Base-by-base conservation (phyloP, 2,888 invertebrate species). In the Drosophila peninsularis region DNA sequence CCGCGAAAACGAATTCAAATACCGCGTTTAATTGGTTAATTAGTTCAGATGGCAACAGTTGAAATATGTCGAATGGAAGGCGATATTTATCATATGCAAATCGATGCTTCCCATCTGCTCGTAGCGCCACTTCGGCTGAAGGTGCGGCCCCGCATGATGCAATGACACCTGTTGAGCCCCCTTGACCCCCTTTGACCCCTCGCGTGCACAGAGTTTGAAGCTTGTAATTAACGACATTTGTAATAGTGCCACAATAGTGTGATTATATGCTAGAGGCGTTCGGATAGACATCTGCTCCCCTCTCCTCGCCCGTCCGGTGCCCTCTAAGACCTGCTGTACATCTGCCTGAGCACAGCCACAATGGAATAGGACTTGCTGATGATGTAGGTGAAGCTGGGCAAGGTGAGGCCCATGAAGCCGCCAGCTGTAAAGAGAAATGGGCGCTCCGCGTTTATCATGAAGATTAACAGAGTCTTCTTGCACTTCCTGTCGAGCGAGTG, bases 331-430 rank as follows among this genome's bases (percentile, higher is more conserved):
- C 56, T 44, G 21, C 54, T 79, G 49, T 72, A 85, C 71, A 62
- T 69, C 63, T 90, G 90, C 7, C 87, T 78, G 32, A 90, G 70
- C 24, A 90, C 72, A 0, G 89, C 87, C 13, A 90, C 86, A 58
- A 83, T 84, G 1, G 86, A 87, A 64, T 88, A 90, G 2, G 89
- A 84, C 52, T 89, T 89, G 70, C 87, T 78, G 5, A 90, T 77
- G 19, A 90, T 83, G n/a, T 73, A 78, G 3, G 80, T 73, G 63
- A 90, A 90, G 32, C 83, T 90, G n/a, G 81, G 73, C 54, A 91
- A 44, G 0, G 82, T 84, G 0, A 91, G 63, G 0, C 62, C 64
- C 67, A 90, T 82, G 30, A 88, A 88, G 3, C 87, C 87, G 2
- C 88, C 90, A 14, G 88, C 88, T 5, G 89, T 90, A 32, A 90